A percentile compares a stretch with the other conserved stretches of the same genome.
Conservation (phyloP, 2,888 invertebrate genomes). For the Andrena chrysosceles region DNA sequence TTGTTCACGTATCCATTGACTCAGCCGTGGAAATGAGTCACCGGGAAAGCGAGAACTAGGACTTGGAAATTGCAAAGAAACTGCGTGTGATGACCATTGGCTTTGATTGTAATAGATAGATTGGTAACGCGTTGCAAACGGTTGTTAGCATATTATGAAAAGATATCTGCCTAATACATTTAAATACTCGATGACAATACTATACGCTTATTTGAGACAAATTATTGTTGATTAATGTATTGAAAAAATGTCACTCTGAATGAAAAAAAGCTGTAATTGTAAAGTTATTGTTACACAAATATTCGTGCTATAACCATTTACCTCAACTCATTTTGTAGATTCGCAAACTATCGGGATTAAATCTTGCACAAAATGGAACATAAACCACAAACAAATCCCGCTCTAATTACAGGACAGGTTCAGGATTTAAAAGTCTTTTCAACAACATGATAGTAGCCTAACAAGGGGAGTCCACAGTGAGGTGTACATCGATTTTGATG, state of each 20-base stretch:
- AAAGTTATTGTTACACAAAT: conserved; percentile 28
- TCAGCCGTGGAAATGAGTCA: not conserved
- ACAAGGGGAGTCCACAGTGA: no score
- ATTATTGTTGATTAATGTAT: conserved; percentile 6
- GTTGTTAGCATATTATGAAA: conserved; percentile 11
- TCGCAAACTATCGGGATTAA: no score
- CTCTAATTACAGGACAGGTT: no score
- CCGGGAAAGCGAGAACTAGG: not conserved
- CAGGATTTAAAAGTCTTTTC: no score
- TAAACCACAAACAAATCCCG: no score
- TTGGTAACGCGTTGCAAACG: not conserved
- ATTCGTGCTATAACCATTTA: no score
- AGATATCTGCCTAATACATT: not conserved
- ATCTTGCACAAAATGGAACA: no score
- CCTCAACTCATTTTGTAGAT: no score
- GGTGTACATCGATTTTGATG: no score
- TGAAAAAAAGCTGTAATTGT: conserved; percentile 17
- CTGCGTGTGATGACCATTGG: not conserved
- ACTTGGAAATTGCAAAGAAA: not conserved
- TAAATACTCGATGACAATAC: conserved; percentile 37
- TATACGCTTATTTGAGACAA: conserved; percentile 2
- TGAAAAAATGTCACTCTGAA: conserved; percentile 7
- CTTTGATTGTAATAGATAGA: conserved; percentile 17
- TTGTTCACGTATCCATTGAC: conserved; percentile 72
- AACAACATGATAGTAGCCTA: no score